Base-by-base conservation (phyloP, 2,888 invertebrate species). In the Brachyptera putata region DNA sequence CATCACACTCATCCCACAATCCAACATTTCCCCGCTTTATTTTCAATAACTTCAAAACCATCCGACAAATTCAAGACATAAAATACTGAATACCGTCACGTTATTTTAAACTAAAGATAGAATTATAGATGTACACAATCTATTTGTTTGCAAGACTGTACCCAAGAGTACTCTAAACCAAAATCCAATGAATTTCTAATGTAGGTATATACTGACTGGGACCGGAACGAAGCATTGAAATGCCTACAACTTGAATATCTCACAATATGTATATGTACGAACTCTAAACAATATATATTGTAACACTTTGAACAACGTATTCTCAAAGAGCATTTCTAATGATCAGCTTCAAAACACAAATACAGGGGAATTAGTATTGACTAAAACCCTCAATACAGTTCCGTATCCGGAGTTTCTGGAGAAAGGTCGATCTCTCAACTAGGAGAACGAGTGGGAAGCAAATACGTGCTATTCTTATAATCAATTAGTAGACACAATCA, bases 111-210 rank as follows among this genome's bases (percentile, higher is more conserved):
- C 16, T 43, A 43, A 18, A 43, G 43, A 43, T 43, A 43, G 43
- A 43, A 43, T 43, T 43, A 43, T 43, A 43, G 43, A 43, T 43
- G 43, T 43, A 43, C 18, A 21, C 53, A 18, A 53, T 53, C 53
- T 34, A 53, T 53, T 53, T 53, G 53, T 53, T 53, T 36, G 53
- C 22, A 34, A 18, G 53, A 53, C 53, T 34, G 53, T 53, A 53
- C 53, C 53, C 53, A 3, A 36, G 53, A 53, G 53, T 26, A 56
- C 60, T 55, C 60, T 60, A 60, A 60, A 60, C 60, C 60, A 60
- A 60, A 60, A 60, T 60, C 53, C 60, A 60, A 60, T 60, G 60
- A 60, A 60, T 60, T 60, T 34, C 60, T 60, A 60, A 60, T 60
- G 60, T 30, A n/a, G n/a, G n/a, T n/a, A n/a, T n/a, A n/a, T n/a